phyloP scores from a whole-genome alignment of 1,140 invertebrate species.

The Hydropsyche tenuis region DNA sequence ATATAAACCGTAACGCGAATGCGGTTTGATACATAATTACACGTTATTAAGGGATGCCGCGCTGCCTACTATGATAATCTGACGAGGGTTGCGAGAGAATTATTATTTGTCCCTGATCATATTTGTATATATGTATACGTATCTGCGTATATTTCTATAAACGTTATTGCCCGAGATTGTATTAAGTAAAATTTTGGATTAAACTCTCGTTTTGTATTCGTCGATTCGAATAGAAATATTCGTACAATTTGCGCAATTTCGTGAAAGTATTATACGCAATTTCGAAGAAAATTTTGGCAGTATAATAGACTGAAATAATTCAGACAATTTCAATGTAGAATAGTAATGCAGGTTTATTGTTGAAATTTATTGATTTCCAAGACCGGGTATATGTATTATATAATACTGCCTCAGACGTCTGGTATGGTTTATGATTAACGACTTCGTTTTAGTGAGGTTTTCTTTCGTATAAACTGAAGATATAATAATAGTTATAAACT shows the following conservation, averaged over 20 bases:
- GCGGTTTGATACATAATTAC: conserved; percentile 27
- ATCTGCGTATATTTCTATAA: too few species aligned
- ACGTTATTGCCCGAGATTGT: too few species aligned
- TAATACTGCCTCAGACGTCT: conserved; percentile 28
- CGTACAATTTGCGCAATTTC: too few species aligned
- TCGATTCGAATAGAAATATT: too few species aligned
- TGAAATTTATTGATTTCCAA: not conserved
- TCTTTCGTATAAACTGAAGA: conserved; percentile 1
- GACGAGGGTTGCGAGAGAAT: conserved; percentile 3
- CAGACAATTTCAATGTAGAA: too few species aligned
- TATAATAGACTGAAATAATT: too few species aligned
- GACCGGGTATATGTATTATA: conserved; percentile 12
- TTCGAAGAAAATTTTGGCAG: too few species aligned
- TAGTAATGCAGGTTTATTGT: too few species aligned
- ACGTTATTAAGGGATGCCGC: conserved; percentile 12
- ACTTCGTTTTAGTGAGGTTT: conserved; percentile 24
- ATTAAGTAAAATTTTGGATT: too few species aligned
- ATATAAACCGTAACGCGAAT: conserved; percentile 16
- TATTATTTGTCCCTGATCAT: conserved; percentile 7
- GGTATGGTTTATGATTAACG: conserved; percentile 44
- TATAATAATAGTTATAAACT: not conserved
- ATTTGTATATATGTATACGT: too few species aligned
- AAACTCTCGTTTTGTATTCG: too few species aligned
- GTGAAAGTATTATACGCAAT: too few species aligned
- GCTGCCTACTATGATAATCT: conserved; percentile 4